These are phyloP conservation scores for Prunella fulvescens DNA, from an alignment of 2,113 vertebrate genomes.

Conservation along the genomic window DNA sequence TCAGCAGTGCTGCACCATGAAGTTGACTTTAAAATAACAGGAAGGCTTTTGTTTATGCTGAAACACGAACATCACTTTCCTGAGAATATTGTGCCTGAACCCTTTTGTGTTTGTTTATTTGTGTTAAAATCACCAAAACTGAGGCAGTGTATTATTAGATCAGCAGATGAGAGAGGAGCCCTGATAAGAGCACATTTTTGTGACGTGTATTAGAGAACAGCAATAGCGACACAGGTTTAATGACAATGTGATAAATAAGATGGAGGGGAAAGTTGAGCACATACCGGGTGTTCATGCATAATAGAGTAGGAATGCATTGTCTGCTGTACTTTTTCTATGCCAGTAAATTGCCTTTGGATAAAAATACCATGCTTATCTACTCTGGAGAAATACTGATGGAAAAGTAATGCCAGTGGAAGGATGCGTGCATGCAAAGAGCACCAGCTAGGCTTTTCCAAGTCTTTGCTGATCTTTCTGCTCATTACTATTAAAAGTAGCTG, in stretches of 20 bases:
- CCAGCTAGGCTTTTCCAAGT: not conserved
- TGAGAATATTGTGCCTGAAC: not conserved
- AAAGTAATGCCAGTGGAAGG: not conserved
- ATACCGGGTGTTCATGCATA: constrained; percentile 37
- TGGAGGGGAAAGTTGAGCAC: constrained; percentile 9
- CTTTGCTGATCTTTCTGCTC: not conserved
- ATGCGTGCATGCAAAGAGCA: not conserved
- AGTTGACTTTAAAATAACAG: not conserved
- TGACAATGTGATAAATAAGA: constrained; percentile 32
- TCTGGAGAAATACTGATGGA: constrained; percentile 43
- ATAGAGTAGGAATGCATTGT: constrained; percentile 46
- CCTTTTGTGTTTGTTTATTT: not conserved
- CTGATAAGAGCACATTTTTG: not conserved
- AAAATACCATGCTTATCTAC: constrained; percentile 43
- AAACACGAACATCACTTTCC: not conserved
- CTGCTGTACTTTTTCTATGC: constrained; percentile 30
- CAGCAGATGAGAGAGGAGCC: not conserved
- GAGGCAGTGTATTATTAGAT: not conserved
- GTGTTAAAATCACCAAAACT: not conserved
- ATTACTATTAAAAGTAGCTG: not conserved
- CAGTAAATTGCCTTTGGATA: constrained; percentile 54
- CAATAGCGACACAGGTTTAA: constrained; percentile 32
- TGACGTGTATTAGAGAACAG: not conserved
- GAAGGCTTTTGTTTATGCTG: not conserved
- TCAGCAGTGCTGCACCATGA: not conserved